Evolutionary conservation across 2,797 vertebrate species (phyloP), one percentile per base, ranked within the genome.

Genomic region (Cercopithecus petaurista): DNA sequence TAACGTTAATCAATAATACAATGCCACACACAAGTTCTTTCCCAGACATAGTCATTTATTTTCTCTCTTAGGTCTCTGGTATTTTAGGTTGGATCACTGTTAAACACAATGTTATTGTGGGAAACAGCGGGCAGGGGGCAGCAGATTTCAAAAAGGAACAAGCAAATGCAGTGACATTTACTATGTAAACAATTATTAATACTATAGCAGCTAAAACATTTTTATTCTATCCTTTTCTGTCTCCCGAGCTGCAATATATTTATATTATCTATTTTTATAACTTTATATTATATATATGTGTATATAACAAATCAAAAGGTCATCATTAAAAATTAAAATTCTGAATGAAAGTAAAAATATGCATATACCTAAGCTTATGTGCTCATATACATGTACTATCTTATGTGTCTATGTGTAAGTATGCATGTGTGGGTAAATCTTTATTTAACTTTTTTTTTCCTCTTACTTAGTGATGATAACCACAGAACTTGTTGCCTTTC

Each of bases 121-220:
- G n/a, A 96, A 96, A 79, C 13, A 88, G 95, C 94, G 93, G 28
- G 28, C 87, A 95, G 98, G 77, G 97, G 92, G 97, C 93, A 98
- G 97, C 64, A 98, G 96, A 92, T 97, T 92, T 82, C 96, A 97
- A 76, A 97, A 22, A 97, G 79, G 90, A 98, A 92, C 28, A 87
- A 36, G 22, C 14, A 93, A 96, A 92, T 36, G 10, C 19, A 48
- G 30, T 48, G 84, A 89, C 41, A 21, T 12, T 4, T 67, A n/a
- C 61, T n/a, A 19, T 33, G 8, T 2, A 67, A 33, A 67, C 61
- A n/a, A 67, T n/a, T 67, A 67, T 67, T 67, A n/a, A 67, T n/a
- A 36, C 36, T 76, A 11, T 12, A 76, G 73, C 8, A 96, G 52
- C 12, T 17, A 84, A 90, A 85, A 39, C 0, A 87, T 17, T 90